Conservation (phyloP, 1,140 invertebrate genomes). For the Zeugodacus cucurbitae region DNA sequence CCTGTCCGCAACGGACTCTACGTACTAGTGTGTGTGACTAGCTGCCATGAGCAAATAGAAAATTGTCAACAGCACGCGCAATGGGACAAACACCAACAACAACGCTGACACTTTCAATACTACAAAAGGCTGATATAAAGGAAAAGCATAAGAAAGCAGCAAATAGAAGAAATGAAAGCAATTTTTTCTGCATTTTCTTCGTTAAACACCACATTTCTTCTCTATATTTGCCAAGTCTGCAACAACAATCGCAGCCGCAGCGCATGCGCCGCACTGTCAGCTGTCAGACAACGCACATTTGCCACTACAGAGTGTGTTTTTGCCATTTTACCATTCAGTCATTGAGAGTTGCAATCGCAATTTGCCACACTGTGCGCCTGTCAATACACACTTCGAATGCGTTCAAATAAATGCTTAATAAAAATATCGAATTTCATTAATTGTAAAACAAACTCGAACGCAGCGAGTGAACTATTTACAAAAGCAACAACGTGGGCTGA, state of each 20-base stretch:
- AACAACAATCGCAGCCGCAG: neutral
- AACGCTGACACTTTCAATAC: neutral
- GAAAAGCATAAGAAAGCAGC: neutral
- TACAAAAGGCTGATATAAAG: neutral
- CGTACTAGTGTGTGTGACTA: neutral
- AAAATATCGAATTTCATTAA: constrained; percentile 65
- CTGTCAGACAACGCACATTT: neutral
- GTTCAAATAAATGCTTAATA: constrained; percentile 58
- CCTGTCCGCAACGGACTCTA: too few species aligned
- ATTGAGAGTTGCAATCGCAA: neutral
- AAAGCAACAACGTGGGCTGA: neutral
- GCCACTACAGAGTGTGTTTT: neutral
- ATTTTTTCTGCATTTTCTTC: neutral
- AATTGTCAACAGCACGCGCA: constrained; percentile 32
- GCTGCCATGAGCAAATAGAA: constrained; percentile 28
- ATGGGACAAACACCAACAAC: neutral
- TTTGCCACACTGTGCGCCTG: neutral
- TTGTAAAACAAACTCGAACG: constrained; percentile 54
- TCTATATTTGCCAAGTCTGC: neutral
- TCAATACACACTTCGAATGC: constrained; percentile 30
- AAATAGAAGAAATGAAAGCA: neutral
- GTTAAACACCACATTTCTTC: neutral
- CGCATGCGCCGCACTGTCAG: neutral
- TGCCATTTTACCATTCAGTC: neutral
- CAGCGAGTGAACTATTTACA: constrained; percentile 13